These are phyloP conservation scores for Eunapius fragilis DNA, from an alignment of 37 sponge, comb jelly and placozoan genomes.

Conservation along the genomic window DNA sequence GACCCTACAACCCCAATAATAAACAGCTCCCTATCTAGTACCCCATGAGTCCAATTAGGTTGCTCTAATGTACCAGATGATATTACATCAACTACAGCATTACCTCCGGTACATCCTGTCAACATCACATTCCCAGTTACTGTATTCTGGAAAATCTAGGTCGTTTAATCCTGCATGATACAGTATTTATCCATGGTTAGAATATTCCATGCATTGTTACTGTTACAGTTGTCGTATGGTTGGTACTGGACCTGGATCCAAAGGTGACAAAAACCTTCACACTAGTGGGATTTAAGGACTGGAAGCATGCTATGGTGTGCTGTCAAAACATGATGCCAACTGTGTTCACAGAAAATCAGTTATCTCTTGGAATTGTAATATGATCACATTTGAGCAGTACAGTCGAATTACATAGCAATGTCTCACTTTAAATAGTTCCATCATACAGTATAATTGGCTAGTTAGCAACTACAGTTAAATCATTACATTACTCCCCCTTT, in stretches of 20 bases:
- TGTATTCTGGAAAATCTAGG: conserved; percentile 50
- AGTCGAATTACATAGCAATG: too few species aligned
- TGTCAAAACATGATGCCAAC: conserved; percentile 35
- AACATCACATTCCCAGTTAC: conserved; percentile 47
- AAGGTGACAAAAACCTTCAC: conserved; percentile 47
- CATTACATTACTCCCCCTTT: too few species aligned
- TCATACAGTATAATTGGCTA: too few species aligned
- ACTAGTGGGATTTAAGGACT: too few species aligned
- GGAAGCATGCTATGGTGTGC: conserved; percentile 70
- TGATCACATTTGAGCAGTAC: too few species aligned
- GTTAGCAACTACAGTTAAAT: too few species aligned
- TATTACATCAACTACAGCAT: conserved; percentile 37
- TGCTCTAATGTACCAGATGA: conserved; percentile 3
- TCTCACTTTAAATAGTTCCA: too few species aligned
- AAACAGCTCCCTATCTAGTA: conserved; percentile 16
- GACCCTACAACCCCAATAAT: conserved; percentile 5
- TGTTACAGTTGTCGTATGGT: conserved; percentile 57
- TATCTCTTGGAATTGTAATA: too few species aligned
- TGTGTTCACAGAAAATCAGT: conserved; percentile 37
- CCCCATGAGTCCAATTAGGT: too few species aligned
- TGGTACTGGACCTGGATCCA: conserved; percentile 40
- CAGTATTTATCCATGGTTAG: too few species aligned
- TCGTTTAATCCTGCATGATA: conserved; percentile 68
- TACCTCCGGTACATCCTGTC: conserved; percentile 44
- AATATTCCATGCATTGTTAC: conserved; percentile 49